Percentiles rank a stretch among this genome's conserved stretches.
These are phyloP conservation scores for Sturmia bella DNA, from an alignment of 2,888 invertebrate genomes.

Conservation along the genomic window DNA sequence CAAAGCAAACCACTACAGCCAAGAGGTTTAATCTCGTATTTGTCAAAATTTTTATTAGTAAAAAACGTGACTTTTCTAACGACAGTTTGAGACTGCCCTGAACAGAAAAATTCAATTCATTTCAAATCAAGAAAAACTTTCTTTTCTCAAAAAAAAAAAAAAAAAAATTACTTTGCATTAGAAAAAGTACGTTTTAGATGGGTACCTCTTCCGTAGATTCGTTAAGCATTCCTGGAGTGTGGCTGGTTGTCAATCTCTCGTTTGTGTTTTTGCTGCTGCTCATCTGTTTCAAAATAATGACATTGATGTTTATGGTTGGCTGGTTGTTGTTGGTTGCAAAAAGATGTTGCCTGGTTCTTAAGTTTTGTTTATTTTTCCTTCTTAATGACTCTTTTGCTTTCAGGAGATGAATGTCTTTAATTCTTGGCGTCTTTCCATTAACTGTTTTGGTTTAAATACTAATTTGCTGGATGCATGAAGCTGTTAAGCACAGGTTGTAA, in stretches of 20 bases:
- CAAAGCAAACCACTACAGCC: no score
- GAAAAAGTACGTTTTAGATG: background rate
- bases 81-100: no score
- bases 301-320: slow-evolving; percentile 52
- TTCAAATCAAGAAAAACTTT: no score
- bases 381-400: slow-evolving; percentile 30
- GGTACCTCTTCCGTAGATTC: slow-evolving; percentile 50
- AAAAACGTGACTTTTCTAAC: no score
- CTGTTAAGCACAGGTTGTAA: slow-evolving; percentile 49
- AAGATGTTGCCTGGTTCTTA: slow-evolving; percentile 43
- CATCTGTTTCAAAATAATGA: slow-evolving; percentile 56
- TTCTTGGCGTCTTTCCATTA: background rate
- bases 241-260: background rate
- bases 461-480: slow-evolving; percentile 59
- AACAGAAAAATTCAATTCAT: no score
- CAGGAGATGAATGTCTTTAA: background rate
- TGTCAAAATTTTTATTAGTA: no score
- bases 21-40: no score
- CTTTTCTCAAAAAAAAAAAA: background rate
- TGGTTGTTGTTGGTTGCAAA: slow-evolving; percentile 39
- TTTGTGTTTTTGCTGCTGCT: slow-evolving; percentile 7
- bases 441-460: slow-evolving; percentile 51
- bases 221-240: slow-evolving; percentile 34
- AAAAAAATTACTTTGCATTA: background rate
- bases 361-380: slow-evolving; percentile 2